These are phyloP conservation scores for Leptodactylus fallax DNA, from an alignment of 2,797 vertebrate species.

Conservation along the genomic window DNA sequence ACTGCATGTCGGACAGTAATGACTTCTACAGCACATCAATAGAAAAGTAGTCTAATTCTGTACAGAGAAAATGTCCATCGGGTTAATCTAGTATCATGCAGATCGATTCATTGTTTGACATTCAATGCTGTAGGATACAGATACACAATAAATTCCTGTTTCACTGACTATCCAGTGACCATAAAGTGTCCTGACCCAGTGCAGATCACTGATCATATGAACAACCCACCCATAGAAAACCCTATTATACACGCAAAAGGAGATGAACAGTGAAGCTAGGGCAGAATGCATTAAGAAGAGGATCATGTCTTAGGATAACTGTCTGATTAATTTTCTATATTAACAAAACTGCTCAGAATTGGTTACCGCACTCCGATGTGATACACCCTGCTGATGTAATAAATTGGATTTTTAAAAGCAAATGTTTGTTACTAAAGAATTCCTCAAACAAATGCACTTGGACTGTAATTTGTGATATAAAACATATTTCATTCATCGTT, in stretches of 20 bases:
- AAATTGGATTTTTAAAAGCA: constrained; percentile 62
- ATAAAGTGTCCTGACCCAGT: constrained; percentile 25
- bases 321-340: constrained; percentile 56
- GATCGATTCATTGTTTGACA: constrained; percentile 14
- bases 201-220: constrained; percentile 30
- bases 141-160: neutral
- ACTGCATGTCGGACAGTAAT: neutral
- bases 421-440: constrained; percentile 42
- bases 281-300: constrained; percentile 14
- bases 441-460: constrained; percentile 39
- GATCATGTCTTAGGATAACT: constrained; percentile 34
- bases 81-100: constrained; percentile 1
- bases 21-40: neutral
- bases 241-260: constrained; percentile 34
- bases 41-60: neutral
- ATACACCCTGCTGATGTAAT: constrained; percentile 60
- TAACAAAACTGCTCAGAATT: constrained; percentile 49
- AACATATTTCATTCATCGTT: constrained; percentile 26
- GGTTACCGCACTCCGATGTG: constrained; percentile 38
- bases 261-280: constrained; percentile 26
- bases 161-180: constrained; percentile 21
- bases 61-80: neutral
- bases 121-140: neutral
- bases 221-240: constrained; percentile 29
- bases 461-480: constrained; percentile 22